A percentile compares a stretch with the other conserved stretches of the same genome.
Evolutionary conservation across 2,113 vertebrate genomes (phyloP).

Genomic region (Chloropsis hardwickii): DNA sequence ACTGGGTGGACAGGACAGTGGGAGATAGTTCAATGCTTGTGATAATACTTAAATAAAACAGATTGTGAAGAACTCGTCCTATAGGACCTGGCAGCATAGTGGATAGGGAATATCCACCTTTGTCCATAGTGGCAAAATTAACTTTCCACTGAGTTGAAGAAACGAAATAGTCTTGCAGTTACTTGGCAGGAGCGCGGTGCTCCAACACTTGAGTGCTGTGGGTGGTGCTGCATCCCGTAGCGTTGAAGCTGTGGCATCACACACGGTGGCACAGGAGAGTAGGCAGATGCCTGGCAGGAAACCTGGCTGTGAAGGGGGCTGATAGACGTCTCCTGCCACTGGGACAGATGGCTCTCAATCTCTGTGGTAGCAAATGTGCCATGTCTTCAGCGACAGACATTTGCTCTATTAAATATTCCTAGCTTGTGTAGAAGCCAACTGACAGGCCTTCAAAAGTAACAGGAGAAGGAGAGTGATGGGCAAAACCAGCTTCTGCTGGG

Average conservation of each 20-base stretch:
- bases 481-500: not conserved
- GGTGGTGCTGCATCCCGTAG: not conserved
- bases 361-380: not conserved
- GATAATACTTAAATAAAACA: not conserved
- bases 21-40: not conserved
- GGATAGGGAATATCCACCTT: not conserved
- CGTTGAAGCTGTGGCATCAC: rapidly evolving
- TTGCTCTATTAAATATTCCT: not conserved
- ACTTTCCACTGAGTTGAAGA: not conserved
- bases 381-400: not conserved
- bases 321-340: not conserved
- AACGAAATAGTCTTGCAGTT: not conserved
- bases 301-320: not conserved
- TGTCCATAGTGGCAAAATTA: not conserved
- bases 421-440: not conserved
- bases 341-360: not conserved
- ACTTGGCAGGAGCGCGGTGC: rapidly evolving
- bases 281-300: conserved; percentile 37
- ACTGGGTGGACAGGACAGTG: not conserved
- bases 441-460: not conserved
- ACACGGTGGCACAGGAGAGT: not conserved
- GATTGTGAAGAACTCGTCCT: not conserved
- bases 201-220: rapidly evolving
- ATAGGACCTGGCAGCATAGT: not conserved
- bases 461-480: not conserved